A percentile compares a stretch with the other conserved stretches of the same genome.
These are phyloP conservation scores for Plusia festucae DNA, from an alignment of 2,888 invertebrate species.

Conservation along the genomic window DNA sequence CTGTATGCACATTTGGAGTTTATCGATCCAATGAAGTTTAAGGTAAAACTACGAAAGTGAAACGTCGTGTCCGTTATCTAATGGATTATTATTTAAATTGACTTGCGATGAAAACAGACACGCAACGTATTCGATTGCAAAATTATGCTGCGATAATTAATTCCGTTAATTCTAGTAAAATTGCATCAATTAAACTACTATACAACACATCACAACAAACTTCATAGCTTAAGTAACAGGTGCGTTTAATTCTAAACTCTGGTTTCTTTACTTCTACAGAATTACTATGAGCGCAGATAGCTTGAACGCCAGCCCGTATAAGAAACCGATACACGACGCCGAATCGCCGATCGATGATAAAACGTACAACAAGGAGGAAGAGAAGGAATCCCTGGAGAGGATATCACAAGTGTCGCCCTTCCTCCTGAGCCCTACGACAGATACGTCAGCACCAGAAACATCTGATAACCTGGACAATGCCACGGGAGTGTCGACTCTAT, in stretches of 20 bases:
- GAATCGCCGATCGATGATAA: conserved; percentile 75
- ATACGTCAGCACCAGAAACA: conserved; percentile 75
- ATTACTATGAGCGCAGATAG: conserved; percentile 87
- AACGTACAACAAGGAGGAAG: conserved; percentile 79
- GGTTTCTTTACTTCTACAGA: conserved; percentile 67
- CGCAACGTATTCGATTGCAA: conserved; percentile 39
- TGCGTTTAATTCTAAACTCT: conserved; percentile 40
- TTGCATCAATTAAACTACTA: conserved; percentile 30
- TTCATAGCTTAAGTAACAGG: conserved; percentile 35
- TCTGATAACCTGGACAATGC: conserved; percentile 75
- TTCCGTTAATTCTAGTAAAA: conserved; percentile 32
- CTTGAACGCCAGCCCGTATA: conserved; percentile 80
- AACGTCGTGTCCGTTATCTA: conserved; percentile 34
- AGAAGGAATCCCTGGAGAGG: conserved; percentile 76
- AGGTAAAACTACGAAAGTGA: conserved; percentile 24
- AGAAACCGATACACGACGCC: conserved; percentile 62
- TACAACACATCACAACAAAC: conserved; percentile 42
- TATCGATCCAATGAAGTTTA: conserved; percentile 1
- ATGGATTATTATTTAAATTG: conserved; percentile 47
- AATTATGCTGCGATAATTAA: conserved; percentile 42
- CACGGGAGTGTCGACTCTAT: conserved; percentile 84
- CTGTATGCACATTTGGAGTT: background rate
- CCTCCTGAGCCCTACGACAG: conserved; percentile 82
- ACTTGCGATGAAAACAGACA: conserved; percentile 32
- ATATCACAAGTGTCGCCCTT: conserved; percentile 84